Base-by-base conservation (phyloP, 2,797 vertebrate genomes). In the Sebastes jordani region DNA sequence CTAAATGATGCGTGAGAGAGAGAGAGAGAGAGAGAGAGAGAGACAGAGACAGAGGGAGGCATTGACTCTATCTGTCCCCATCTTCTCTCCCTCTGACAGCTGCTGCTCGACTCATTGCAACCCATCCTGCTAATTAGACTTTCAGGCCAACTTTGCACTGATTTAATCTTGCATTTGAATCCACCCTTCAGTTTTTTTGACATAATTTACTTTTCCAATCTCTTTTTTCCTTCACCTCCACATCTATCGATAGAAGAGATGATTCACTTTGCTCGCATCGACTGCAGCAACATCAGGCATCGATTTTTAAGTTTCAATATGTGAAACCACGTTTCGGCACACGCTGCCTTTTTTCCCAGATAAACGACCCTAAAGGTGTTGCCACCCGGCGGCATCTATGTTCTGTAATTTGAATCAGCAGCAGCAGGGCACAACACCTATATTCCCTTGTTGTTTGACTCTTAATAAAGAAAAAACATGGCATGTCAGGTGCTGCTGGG, bases 61-160 rank as follows among this genome's bases (percentile, higher is more conserved):
- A 30, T 60, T 74, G 71, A 73, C 74, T 78, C 64, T 8, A 71
- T 71, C 72, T 32, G 25, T 74, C 34, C 46, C 67, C 25, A 66
- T 62, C 71, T 52, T 56, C 36, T 63, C 73, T 23, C 27, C 77
- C 55, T 82, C 72, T 75, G 74, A 76, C 65, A 49, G 72, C 30
- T 13, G 29, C 32, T 29, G 65, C 68, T 73, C 74, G 85, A 86
- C 82, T 88, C 71, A 83, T 61, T 49, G 68, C 66, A 67, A 74
- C 69, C 25, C 54, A 11, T 66, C 58, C 34, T 42, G n/a, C 61
- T 65, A 69, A 89, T 91, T 87, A 88, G 69, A 86, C 67, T 81
- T 90, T 85, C 81, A 38, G 32, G 38, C 32, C 10, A 27, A 56
- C 42, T 78, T 74, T 70, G 66, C 25, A 70, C 46, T 52, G n/a